Percentiles rank a stretch among this genome's conserved stretches.
These are phyloP conservation scores for Heliconius ethilla DNA, from an alignment of 2,888 invertebrate genomes.

Conservation along the genomic window DNA sequence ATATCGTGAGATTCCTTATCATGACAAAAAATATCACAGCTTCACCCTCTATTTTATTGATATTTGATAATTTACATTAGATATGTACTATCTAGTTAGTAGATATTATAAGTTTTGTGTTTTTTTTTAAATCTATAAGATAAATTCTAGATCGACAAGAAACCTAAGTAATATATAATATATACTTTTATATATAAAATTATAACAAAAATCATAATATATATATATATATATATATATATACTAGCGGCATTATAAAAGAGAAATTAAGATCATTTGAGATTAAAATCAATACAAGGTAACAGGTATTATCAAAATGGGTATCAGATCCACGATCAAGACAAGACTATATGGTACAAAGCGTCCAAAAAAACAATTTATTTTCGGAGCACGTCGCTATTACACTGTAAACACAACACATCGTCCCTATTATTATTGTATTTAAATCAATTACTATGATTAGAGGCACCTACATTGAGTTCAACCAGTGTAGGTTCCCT, in stretches of 20 bases:
- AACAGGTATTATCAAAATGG: constrained; percentile 31
- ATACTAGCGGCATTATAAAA: constrained; percentile 21
- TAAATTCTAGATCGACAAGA: too few relatives aligned
- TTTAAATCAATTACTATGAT: constrained; percentile 80
- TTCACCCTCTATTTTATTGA: constrained; percentile 23
- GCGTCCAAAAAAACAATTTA: constrained; percentile 47
- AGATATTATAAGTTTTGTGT: background rate
- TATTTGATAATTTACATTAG: constrained; percentile 6
- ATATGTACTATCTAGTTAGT: background rate
- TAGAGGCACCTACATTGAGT: constrained; percentile 57
- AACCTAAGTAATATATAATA: too few relatives aligned
- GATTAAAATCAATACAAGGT: constrained; percentile 42
- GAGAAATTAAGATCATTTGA: constrained; percentile 33
- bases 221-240: too few relatives aligned
- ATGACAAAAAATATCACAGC: constrained; percentile 20
- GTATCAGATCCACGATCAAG: constrained; percentile 44
- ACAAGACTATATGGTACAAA: constrained; percentile 39
- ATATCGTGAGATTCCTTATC: constrained; percentile 48
- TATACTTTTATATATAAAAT: too few relatives aligned
- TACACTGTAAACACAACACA: constrained; percentile 71
- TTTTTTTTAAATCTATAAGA: too few relatives aligned
- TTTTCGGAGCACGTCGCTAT: constrained; percentile 45
- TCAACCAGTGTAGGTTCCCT: constrained; percentile 61
- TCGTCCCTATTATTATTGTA: constrained; percentile 68
- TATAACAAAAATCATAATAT: background rate